phyloP scores from a whole-genome alignment of 2,888 invertebrate species.

The Willowsia nigromaculata region DNA sequence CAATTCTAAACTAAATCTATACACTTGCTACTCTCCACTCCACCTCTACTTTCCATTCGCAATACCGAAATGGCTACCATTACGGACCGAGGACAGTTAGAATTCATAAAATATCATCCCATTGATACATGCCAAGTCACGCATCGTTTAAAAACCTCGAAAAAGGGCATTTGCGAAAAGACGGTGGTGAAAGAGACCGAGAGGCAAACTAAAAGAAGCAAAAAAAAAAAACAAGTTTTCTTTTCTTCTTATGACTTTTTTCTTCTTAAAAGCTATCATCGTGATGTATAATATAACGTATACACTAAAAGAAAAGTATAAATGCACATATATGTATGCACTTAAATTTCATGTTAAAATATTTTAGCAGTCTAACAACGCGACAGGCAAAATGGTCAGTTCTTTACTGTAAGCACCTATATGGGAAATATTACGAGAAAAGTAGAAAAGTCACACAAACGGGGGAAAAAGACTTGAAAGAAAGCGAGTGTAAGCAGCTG shows the following conservation, averaged over 20 bases:
- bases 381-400: not conserved
- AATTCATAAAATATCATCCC: slow-evolving; percentile 17
- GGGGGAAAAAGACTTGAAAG: not conserved
- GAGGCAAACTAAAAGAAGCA: not conserved
- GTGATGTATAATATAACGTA: not conserved
- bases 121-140: slow-evolving; percentile 42
- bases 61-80: not conserved
- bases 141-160: slow-evolving; percentile 33
- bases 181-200: not conserved
- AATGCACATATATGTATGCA: not conserved
- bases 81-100: not conserved
- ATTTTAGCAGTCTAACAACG: not conserved
- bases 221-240: not conserved
- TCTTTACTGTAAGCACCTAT: not conserved
- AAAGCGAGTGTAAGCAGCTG: not conserved
- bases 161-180: not conserved
- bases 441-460: not conserved
- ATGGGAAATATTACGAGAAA: not conserved
- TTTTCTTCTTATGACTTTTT: not conserved
- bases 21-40: not conserved
- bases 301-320: not conserved
- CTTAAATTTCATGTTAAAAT: not conserved
- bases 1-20: not conserved
- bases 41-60: not conserved
- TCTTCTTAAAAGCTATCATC: not conserved